Evolutionary conservation across 2,888 invertebrate species (phyloP).

Genomic region (Hymenopus coronatus): DNA sequence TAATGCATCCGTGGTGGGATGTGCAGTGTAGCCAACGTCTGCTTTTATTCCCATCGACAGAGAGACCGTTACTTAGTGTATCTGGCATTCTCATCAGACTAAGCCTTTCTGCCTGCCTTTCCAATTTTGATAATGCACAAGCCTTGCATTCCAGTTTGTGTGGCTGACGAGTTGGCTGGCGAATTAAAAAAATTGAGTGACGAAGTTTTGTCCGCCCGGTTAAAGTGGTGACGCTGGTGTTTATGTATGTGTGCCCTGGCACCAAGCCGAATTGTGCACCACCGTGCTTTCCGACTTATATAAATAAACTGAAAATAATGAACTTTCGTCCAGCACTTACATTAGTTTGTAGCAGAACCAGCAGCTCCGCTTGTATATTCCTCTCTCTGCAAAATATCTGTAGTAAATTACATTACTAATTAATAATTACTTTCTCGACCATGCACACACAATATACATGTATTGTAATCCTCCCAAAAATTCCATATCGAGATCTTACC

Average conservation of each 20-base stretch:
- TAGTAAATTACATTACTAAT: too few relatives aligned
- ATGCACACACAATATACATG: too few relatives aligned
- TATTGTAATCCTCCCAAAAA: too few relatives aligned
- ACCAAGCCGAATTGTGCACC: neutral
- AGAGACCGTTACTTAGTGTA: neutral
- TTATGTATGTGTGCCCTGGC: neutral
- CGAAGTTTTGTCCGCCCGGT: neutral
- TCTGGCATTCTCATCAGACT: neutral
- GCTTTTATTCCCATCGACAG: neutral
- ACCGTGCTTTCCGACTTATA: too few relatives aligned
- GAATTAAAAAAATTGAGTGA: neutral
- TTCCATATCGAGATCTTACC: too few relatives aligned
- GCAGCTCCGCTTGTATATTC: too few relatives aligned
- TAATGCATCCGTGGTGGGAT: slow-evolving; percentile 11
- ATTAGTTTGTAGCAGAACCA: too few relatives aligned
- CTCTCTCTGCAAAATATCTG: too few relatives aligned
- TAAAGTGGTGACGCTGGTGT: neutral
- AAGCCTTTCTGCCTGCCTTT: neutral
- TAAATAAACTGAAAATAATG: too few relatives aligned
- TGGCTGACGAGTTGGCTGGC: neutral
- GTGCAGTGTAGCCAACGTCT: neutral
- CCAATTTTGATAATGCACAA: slow-evolving; percentile 3
- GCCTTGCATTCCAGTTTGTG: neutral
- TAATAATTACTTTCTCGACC: too few relatives aligned
- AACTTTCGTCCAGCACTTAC: too few relatives aligned